phyloP scores from a whole-genome alignment of 2,797 vertebrate species.

The Spheniscus humboldti region DNA sequence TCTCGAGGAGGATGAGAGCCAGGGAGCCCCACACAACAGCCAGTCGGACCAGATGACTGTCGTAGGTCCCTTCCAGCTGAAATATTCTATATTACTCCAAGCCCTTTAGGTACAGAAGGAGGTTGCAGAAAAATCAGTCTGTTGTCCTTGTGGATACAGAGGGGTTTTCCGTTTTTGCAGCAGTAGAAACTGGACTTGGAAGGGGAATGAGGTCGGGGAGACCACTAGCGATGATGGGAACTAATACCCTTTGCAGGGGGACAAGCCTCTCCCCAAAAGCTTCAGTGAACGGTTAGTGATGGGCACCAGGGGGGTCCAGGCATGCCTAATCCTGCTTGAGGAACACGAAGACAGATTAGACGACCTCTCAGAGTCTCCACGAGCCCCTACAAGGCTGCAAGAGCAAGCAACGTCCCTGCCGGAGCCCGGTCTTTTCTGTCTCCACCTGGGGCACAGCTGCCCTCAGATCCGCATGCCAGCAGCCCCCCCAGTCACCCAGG shows the following conservation, averaged over 20 bases:
- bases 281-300: background rate
- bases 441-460: background rate
- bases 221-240: background rate
- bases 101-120: no score
- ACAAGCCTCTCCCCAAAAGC: background rate
- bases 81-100: no score
- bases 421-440: background rate
- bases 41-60: no score
- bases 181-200: background rate
- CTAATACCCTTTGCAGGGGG: background rate
- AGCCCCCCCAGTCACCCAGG: background rate
- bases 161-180: background rate
- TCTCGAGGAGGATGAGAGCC: fast-evolving
- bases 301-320: no score
- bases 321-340: no score
- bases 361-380: fast-evolving
- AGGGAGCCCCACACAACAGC: background rate
- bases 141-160: no score
- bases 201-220: background rate
- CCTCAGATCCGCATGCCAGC: background rate
- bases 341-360: background rate
- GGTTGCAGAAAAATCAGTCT: no score
- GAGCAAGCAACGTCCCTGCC: background rate
- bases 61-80: no score
- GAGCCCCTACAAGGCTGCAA: background rate